A percentile compares a stretch with the other conserved stretches of the same genome.
These are phyloP conservation scores for Avahi laniger DNA, from an alignment of 2,797 vertebrate genomes.

Conservation along the genomic window DNA sequence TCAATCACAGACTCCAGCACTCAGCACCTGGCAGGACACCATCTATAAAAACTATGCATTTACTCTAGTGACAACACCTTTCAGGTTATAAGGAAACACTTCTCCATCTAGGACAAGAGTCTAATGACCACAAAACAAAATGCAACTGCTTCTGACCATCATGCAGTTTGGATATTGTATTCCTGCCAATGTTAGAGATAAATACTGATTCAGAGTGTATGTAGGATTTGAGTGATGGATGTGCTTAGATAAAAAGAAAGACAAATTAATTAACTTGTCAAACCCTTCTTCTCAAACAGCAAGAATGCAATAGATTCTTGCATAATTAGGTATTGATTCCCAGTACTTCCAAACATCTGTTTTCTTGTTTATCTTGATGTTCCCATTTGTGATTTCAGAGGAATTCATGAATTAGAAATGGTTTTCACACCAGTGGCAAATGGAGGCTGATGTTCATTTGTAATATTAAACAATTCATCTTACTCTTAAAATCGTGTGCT, in stretches of 20 bases:
- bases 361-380: conserved; percentile 58
- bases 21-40: not conserved
- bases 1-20: not conserved
- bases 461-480: not conserved
- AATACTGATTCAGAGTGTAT: not conserved
- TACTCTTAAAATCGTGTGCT: not conserved
- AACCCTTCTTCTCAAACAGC: not conserved
- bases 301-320: conserved; percentile 44
- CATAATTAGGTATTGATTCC: conserved; percentile 68
- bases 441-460: not conserved
- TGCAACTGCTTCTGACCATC: not conserved
- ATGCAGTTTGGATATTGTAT: not conserved
- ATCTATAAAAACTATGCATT: not conserved
- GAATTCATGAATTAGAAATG: conserved; percentile 44
- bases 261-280: conserved; percentile 71
- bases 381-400: conserved; percentile 41
- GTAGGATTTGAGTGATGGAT: conserved; percentile 51
- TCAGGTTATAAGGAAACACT: not conserved
- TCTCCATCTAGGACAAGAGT: not conserved
- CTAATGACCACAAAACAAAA: not conserved
- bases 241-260: conserved; percentile 48
- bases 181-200: not conserved
- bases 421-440: not conserved
- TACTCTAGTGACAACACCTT: not conserved
- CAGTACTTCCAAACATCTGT: conserved; percentile 45